Base-by-base conservation (phyloP, 37 sponge, comb jelly and placozoan genomes). In the Oopsacas minuta region DNA sequence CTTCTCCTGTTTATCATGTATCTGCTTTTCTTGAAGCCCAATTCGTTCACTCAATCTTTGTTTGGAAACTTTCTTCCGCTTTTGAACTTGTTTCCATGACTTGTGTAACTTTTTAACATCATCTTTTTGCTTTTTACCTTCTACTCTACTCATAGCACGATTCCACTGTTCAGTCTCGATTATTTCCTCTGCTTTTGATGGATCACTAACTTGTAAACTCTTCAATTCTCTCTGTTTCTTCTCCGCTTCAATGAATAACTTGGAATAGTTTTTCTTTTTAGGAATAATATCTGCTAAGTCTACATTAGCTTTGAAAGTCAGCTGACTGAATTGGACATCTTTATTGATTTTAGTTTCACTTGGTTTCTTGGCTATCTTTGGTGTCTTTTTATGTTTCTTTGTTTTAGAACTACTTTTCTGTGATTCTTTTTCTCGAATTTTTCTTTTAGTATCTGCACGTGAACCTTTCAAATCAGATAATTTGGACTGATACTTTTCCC, bases 31-130 rank as follows among this genome's bases (percentile, higher is more conserved):
- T n/a, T 61, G 75, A 3, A 61, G 28, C 32, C 22, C 28, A 12
- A 61, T 5, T 3, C 75, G 20, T 32, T 61, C 75, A 25, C 30
- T 61, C 75, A 61, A 25, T n/a, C 30, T 25, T 34, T 61, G 22
- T n/a, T 34, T 61, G 28, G 32, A 32, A 10, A 3, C 30, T 34
- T 61, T 10, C 75, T 61, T 61, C 75, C 75, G 22, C 7, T 61
- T 61, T n/a, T 61, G 75, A 20, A 61, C 75, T 12, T 61, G 75
- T 61, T 61, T 61, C 75, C 75, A 61, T 32, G 75, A 61, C 75
- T 61, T 10, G 30, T 61, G 75, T 25, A 61, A 34, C 75, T 61
- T 61, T 12, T 61, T 61, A 10, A 61, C 75, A 61, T 61, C 75
- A 34, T 61, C 75, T 61, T n/a, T 61, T 34, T 61, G 75, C 22